These are phyloP conservation scores for Alviniconcha strummeri DNA, from an alignment of 2,888 invertebrate species.

Conservation along the genomic window DNA sequence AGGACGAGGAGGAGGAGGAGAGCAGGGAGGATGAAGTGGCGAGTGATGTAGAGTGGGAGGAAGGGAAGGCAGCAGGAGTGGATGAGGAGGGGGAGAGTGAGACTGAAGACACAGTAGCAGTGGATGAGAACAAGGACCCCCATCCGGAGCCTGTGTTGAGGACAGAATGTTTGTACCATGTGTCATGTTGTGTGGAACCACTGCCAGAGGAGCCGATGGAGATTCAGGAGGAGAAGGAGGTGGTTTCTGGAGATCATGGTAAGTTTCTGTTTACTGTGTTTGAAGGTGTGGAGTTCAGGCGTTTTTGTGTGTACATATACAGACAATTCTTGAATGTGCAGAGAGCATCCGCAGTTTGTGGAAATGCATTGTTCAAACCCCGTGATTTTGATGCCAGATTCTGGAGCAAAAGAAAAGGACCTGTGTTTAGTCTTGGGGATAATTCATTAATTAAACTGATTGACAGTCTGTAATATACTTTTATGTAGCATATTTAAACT, in stretches of 20 bases:
- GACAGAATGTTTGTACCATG: constrained; percentile 58
- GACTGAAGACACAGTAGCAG: constrained; percentile 13
- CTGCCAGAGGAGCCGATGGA: constrained; percentile 17
- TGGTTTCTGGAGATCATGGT: constrained; percentile 21
- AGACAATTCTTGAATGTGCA: too few relatives aligned
- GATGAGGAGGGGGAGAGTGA: constrained; percentile 30
- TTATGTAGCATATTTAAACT: too few relatives aligned
- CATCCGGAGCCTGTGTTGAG: constrained; percentile 44
- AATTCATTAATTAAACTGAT: too few relatives aligned
- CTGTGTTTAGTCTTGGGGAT: too few relatives aligned
- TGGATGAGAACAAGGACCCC: constrained; percentile 25
- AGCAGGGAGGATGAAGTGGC: constrained; percentile 3
- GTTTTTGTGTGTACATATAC: too few relatives aligned
- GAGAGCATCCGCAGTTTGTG: too few relatives aligned
- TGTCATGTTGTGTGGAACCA: constrained; percentile 43
- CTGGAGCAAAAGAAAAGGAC: too few relatives aligned
- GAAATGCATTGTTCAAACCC: too few relatives aligned
- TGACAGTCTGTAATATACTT: too few relatives aligned
- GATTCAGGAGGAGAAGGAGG: constrained; percentile 29
- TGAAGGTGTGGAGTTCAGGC: too few relatives aligned
- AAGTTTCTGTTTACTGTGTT: background rate
- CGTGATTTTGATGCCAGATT: too few relatives aligned
- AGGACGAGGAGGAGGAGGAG: constrained; percentile 29
- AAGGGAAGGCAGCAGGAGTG: background rate
- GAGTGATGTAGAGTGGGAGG: constrained; percentile 12